Conservation (phyloP, 2,888 invertebrate species). For the Ophion obscuratus region DNA sequence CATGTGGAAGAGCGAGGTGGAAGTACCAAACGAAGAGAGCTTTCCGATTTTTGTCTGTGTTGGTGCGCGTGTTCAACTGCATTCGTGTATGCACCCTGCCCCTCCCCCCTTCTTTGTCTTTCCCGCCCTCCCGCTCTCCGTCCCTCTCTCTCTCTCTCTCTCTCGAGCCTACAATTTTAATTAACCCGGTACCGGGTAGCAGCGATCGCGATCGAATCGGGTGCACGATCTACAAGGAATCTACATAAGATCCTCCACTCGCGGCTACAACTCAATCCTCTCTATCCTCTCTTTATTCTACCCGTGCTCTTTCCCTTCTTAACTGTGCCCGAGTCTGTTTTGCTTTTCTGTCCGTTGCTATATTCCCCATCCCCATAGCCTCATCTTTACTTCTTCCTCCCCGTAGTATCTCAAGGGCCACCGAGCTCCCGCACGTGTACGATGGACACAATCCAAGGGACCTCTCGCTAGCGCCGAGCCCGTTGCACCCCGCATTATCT, state of each 20-base stretch:
- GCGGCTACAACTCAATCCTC: slow-evolving; percentile 84
- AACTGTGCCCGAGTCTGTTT: slow-evolving; percentile 40
- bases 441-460: slow-evolving; percentile 64
- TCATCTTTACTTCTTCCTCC: slow-evolving; percentile 44
- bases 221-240: slow-evolving; percentile 85
- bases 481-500: slow-evolving; percentile 78
- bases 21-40: slow-evolving; percentile 50
- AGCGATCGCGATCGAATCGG: slow-evolving; percentile 84
- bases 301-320: slow-evolving; percentile 68
- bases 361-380: slow-evolving; percentile 68
- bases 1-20: slow-evolving; percentile 48
- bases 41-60: slow-evolving; percentile 47
- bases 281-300: slow-evolving; percentile 74
- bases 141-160: slow-evolving; percentile 44
- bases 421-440: slow-evolving; percentile 41
- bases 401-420: slow-evolving; percentile 46
- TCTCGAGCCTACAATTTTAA: slow-evolving; percentile 82
- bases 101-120: slow-evolving; percentile 2
- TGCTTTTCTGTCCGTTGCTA: slow-evolving; percentile 40
- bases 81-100: slow-evolving; percentile 35
- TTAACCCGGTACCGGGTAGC: slow-evolving; percentile 83
- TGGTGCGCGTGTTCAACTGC: slow-evolving; percentile 8
- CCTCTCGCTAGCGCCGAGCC: slow-evolving; percentile 65
- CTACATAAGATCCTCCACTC: slow-evolving; percentile 85
- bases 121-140: background rate